Base-by-base conservation (phyloP, 2,888 invertebrate genomes). In the Trissoscelio sp. region DNA sequence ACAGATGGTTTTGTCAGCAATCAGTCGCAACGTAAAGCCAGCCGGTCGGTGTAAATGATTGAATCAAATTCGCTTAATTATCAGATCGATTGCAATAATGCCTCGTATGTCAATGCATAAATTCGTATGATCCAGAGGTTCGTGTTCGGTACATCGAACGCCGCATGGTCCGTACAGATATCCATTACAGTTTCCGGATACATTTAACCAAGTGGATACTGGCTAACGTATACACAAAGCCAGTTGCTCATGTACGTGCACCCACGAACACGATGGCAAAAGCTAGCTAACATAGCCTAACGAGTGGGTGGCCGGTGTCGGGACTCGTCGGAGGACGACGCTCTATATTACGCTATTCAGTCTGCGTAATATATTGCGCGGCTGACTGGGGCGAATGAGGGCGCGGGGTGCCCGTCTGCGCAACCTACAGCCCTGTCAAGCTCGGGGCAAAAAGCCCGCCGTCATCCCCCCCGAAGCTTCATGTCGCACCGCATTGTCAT, bases 151-250 rank as follows among this genome's bases (percentile, higher is more conserved):
- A 70, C 70, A 73, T 73, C 73, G 78, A 73, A 73, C 55, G 73
- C 78, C 78, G 81, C 74, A 82, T 82, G 82, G 74, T 64, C 64
- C 74, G 79, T 69, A 72, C 77, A 66, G 77, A 82, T 82, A 84
- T 84, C 84, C 81, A 84, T 85, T 84, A 83, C 83, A 70, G 79
- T 85, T 85, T 83, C 84, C 83, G 82, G 84, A 81, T 83, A 83
- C 85, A 82, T 84, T 85, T 85, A 82, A 84, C 81, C 84, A 74
- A 83, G 81, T 73, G 75, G 75, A 80, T 81, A 82, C 82, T 70
- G 64, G 64, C 57, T 9, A 31, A 57, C 57, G 42, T 67, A 46
- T 48, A 57, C 11, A 62, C 66, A 46, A 67, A 55, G 60, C 11
- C 28, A 28, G n/a, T n/a, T 31, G 16, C 39, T 16, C 28, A 28